Evolutionary conservation across 2,113 vertebrate species (phyloP).

Genomic region (Hydrochoerus hydrochaeris): DNA sequence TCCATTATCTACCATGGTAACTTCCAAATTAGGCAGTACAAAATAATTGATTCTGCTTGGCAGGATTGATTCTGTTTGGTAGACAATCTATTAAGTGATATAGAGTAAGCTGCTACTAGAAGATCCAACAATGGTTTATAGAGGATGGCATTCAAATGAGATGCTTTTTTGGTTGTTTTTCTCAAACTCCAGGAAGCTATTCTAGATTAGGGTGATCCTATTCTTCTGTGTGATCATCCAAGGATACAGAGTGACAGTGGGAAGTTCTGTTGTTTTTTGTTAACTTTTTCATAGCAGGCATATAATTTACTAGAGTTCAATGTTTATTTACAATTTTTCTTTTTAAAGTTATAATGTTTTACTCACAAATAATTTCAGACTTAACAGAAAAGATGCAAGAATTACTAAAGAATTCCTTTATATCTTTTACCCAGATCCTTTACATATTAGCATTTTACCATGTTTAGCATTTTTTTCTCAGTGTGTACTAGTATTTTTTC

Average conservation of each 20-base stretch:
- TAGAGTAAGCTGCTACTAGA: not conserved
- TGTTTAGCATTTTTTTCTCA: slow-evolving; percentile 20
- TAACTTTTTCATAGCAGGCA: not conserved
- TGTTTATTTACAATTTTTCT: not conserved
- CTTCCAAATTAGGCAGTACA: not conserved
- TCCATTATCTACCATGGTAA: not conserved
- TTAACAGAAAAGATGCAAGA: not conserved
- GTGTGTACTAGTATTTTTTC: not conserved
- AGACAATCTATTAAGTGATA: not conserved
- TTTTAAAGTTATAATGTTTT: slow-evolving; percentile 34
- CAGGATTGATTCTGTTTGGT: not conserved
- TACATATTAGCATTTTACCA: slow-evolving; percentile 16
- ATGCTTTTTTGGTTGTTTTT: not conserved
- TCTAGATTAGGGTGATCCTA: not conserved
- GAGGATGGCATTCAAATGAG: not conserved
- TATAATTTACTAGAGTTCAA: slow-evolving; percentile 30
- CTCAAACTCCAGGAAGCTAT: not conserved
- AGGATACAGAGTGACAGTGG: not conserved
- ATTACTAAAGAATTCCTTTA: not conserved
- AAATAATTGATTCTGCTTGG: slow-evolving; percentile 6
- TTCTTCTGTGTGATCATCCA: not conserved
- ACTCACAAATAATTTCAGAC: slow-evolving; percentile 10
- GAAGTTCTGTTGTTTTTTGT: slow-evolving; percentile 34
- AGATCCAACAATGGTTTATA: not conserved
- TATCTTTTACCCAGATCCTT: not conserved